These are phyloP conservation scores for Premnoplex brunnescens DNA, from an alignment of 2,797 vertebrate species.

Conservation along the genomic window DNA sequence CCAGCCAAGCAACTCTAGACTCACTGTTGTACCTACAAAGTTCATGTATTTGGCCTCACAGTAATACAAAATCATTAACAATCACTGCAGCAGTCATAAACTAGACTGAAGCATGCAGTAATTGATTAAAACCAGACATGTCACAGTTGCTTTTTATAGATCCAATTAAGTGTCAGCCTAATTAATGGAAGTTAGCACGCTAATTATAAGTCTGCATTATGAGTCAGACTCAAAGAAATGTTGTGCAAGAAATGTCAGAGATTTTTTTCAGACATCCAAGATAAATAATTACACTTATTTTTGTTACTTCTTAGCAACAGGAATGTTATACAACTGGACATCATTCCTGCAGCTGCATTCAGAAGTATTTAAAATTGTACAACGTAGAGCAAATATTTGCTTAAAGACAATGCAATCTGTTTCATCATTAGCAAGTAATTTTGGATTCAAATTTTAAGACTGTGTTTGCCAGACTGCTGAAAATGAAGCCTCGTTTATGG, in stretches of 20 bases:
- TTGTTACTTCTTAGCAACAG: constrained; percentile 49
- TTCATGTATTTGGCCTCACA: neutral
- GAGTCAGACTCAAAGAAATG: constrained; percentile 52
- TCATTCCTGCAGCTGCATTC: constrained; percentile 50
- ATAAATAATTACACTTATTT: constrained; percentile 60
- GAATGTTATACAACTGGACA: constrained; percentile 33
- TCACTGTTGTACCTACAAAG: neutral
- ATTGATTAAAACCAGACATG: constrained; percentile 62
- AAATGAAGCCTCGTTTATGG: neutral
- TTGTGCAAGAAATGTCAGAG: constrained; percentile 16
- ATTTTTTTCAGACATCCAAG: constrained; percentile 30
- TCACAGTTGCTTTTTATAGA: constrained; percentile 61
- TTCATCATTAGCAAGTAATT: constrained; percentile 4
- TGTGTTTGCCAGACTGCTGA: neutral
- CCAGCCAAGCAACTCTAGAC: neutral
- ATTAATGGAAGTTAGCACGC: constrained; percentile 62
- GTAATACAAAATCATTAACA: constrained; percentile 32
- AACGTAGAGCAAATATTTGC: constrained; percentile 36
- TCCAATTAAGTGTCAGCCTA: constrained; percentile 53
- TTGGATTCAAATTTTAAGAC: neutral
- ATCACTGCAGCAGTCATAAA: constrained; percentile 32
- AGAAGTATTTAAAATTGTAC: constrained; percentile 9
- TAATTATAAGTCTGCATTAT: constrained; percentile 48
- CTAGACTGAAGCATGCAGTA: constrained; percentile 44
- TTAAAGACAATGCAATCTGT: constrained; percentile 41